Conservation (phyloP, 2,888 invertebrate genomes). For the Cistogaster globosa region DNA sequence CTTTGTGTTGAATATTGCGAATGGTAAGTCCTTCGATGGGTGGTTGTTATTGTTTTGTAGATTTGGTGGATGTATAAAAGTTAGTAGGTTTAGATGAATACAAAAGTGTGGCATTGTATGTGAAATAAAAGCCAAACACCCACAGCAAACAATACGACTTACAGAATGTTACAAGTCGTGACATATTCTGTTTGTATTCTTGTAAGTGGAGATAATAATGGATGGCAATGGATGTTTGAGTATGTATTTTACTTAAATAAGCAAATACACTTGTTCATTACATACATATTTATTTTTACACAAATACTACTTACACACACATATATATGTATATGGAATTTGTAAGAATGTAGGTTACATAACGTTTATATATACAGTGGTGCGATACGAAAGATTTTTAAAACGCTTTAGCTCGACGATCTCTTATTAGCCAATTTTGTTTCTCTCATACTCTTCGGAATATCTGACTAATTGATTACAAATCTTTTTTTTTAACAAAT, state of each 20-base stretch:
- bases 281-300: not conserved
- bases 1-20: conserved; percentile 10
- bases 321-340: not conserved
- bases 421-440: too few species aligned
- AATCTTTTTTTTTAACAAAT: too few species aligned
- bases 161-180: conserved; percentile 51
- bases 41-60: conserved; percentile 22
- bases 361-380: conserved; percentile 13
- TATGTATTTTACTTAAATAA: conserved; percentile 25
- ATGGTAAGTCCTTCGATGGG: conserved; percentile 31
- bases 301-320: not conserved
- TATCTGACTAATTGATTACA: too few species aligned
- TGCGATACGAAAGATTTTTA: not conserved
- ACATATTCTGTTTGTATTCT: conserved; percentile 58
- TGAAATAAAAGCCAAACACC: conserved; percentile 45
- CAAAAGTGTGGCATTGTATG: conserved; percentile 32
- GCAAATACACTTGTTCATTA: conserved; percentile 9
- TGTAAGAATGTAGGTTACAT: conserved; percentile 54
- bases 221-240: conserved; percentile 6
- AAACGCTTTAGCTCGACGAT: not conserved
- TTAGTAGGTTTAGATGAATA: conserved; percentile 7
- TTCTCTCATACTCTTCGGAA: too few species aligned
- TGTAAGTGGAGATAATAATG: conserved; percentile 13
- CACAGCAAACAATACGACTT: conserved; percentile 26
- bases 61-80: conserved; percentile 4